A percentile compares a stretch with the other conserved stretches of the same genome.
These are phyloP conservation scores for Rattus norvegicus DNA, from an alignment of 2,113 vertebrate genomes.

Conservation along the genomic window DNA sequence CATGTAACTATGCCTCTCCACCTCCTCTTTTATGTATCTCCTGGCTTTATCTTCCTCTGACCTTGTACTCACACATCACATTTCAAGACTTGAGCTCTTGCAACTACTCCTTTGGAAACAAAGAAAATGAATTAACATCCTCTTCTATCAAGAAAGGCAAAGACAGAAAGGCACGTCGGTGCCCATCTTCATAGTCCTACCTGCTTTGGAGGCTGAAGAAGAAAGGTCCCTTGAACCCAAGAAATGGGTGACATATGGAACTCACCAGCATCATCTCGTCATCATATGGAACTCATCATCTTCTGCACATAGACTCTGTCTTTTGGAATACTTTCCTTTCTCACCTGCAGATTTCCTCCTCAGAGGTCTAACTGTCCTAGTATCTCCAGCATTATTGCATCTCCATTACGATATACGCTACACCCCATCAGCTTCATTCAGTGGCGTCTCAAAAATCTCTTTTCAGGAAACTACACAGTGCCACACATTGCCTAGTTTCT, in stretches of 20 bases:
- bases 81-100: background rate
- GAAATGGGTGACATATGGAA: background rate
- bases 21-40: background rate
- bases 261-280: no score
- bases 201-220: background rate
- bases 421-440: background rate
- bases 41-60: no score
- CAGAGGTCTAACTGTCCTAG: background rate
- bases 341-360: background rate
- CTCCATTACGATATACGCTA: background rate
- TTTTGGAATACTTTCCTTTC: background rate
- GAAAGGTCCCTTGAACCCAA: background rate
- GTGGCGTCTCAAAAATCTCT: background rate
- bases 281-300: no score
- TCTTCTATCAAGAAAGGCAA: background rate
- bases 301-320: background rate
- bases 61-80: background rate
- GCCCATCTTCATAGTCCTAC: no score
- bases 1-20: background rate
- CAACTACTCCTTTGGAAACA: background rate
- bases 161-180: background rate
- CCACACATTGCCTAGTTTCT: background rate
- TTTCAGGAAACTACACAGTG: background rate
- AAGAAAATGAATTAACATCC: background rate
- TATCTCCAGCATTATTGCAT: background rate